These are phyloP conservation scores for Microchrysa polita DNA, from an alignment of 2,888 invertebrate genomes.

Conservation along the genomic window DNA sequence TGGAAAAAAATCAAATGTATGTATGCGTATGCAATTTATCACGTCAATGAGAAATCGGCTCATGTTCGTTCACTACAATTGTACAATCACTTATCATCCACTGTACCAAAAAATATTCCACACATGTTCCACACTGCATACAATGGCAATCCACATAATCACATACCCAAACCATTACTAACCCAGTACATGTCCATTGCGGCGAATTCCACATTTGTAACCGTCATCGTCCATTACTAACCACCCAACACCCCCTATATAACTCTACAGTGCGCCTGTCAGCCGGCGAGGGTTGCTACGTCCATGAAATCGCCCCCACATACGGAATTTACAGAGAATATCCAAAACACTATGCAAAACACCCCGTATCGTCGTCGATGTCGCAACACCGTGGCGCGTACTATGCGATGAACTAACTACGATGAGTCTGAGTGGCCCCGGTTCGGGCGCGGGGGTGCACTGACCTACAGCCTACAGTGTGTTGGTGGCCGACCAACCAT, in stretches of 20 bases:
- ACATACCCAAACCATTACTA: background rate
- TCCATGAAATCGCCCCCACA: slow-evolving; percentile 1
- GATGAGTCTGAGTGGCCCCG: background rate
- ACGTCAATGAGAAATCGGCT: no score
- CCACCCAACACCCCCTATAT: background rate
- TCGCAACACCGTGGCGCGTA: background rate
- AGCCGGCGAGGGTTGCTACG: slow-evolving; percentile 17
- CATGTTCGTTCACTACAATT: background rate
- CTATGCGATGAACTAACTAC: background rate
- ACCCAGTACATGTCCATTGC: background rate
- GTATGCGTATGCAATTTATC: no score
- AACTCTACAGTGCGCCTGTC: slow-evolving; percentile 16
- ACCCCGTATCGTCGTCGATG: background rate
- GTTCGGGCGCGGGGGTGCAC: slow-evolving; percentile 4
- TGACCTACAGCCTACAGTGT: background rate
- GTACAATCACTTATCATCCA: no score
- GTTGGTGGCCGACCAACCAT: slow-evolving; percentile 20
- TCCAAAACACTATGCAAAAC: no score
- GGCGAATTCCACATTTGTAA: background rate
- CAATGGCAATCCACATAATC: background rate
- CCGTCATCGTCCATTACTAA: background rate
- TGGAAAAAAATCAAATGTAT: no score
- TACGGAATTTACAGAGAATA: no score
- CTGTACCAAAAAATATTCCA: background rate
- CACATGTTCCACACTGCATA: background rate